phyloP scores from a whole-genome alignment of 2,113 vertebrate genomes.

The Prietella phreatophila region DNA sequence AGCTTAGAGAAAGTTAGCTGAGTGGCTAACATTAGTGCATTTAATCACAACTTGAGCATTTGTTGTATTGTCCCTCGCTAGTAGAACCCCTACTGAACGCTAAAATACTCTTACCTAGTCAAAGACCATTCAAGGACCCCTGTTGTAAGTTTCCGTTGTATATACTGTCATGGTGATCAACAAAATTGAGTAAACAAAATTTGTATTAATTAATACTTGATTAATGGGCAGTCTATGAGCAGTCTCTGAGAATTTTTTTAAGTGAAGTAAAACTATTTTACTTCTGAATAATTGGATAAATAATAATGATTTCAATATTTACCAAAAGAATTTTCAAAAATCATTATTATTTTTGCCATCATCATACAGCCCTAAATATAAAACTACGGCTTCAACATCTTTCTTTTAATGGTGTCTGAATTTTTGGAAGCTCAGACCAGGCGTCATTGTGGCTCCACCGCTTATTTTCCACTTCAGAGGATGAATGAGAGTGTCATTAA shows the following conservation, averaged over 20 bases:
- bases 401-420: background rate
- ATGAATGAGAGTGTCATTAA: constrained; percentile 33
- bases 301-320: background rate
- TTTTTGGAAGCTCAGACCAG: background rate
- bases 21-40: background rate
- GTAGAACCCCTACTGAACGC: background rate
- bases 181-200: no score
- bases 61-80: background rate
- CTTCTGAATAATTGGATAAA: background rate
- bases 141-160: background rate
- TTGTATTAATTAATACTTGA: background rate
- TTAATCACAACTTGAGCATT: background rate
- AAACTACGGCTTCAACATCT: background rate
- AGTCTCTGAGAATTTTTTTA: background rate
- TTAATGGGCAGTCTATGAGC: background rate
- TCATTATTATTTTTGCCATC: background rate
- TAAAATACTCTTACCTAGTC: background rate
- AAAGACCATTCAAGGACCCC: background rate
- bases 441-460: background rate
- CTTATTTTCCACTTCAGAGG: constrained; percentile 18
- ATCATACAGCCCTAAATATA: background rate
- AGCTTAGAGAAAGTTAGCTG: background rate
- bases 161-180: background rate
- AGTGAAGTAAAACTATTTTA: background rate
- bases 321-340: background rate